Evolutionary conservation across 30 jellyfish, hydroid and myxozoan species (phyloP), one percentile per base, ranked within the genome.

Genomic region (Hydra vulgaris): DNA sequence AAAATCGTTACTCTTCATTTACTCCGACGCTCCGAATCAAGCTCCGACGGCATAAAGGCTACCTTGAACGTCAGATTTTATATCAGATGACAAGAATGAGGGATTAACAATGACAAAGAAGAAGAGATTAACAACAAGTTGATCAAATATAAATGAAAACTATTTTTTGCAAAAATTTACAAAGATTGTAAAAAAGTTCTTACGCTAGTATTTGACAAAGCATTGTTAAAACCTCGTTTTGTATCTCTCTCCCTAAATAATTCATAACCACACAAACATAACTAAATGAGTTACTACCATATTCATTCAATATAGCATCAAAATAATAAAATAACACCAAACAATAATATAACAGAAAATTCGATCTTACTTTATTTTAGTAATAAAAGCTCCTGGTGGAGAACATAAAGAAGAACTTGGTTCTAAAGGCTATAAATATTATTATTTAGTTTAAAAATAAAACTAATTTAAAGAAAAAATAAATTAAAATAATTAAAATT

Each of bases 181-280:
- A 40, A 40, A 40, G 12, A 40, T 12, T 40, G 12, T 40, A 40
- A 40, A 40, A 77, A 27, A 26, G 18, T 8, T 15, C 61, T 73
- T 76, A 90, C 97, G 94, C 86, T 90, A 5, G 97, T 90, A 25
- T 76, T 87, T 66, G 95, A 55, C 23, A 90, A 84, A 0, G 97
- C 97, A 8, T 87, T 89, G 18, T 93, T 86, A 15, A 90, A 71
- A 27, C 86, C 94, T 78, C 97, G 82, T 80, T 90, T 90, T 20
- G 81, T 70, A 55, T 90, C 97, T 53, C 83, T 86, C 19, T 90
- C 94, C 26, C 97, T 90, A 81, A 0, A 71, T 55, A 61, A 3
- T 12, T 56, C 18, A 69, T 12, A 40, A 3, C 61, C 61, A 40
- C 5, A 40, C 5, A 40, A 3, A 3, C 61, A 40, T 3, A 40